A percentile compares a stretch with the other conserved stretches of the same genome.
These are phyloP conservation scores for Girardia tigrina DNA, from an alignment of 2,888 invertebrate genomes.

Conservation along the genomic window DNA sequence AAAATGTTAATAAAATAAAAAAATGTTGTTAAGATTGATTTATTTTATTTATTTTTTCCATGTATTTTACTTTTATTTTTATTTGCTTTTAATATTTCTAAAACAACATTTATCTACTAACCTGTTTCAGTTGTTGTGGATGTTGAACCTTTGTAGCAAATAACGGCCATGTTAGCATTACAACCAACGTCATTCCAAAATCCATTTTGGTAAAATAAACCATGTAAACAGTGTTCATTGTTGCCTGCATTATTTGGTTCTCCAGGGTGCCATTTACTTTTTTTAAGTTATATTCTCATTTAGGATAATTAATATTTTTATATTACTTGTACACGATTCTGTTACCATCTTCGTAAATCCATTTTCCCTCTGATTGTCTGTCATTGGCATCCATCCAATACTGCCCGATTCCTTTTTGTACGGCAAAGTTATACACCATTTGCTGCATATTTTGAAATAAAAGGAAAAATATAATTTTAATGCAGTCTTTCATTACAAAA, in stretches of 20 bases:
- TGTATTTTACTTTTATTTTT: no score
- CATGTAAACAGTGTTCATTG: neutral
- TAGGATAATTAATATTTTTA: no score
- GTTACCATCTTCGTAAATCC: neutral
- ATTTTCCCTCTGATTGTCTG: neutral
- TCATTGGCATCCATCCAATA: slow-evolving; percentile 5
- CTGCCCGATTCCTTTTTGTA: neutral
- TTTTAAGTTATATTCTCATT: no score
- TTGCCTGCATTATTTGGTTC: neutral
- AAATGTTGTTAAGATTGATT: no score
- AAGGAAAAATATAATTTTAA: no score
- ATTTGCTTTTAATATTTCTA: no score
- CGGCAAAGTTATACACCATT: neutral
- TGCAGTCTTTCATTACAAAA: no score
- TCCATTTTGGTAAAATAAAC: neutral
- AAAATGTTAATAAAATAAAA: no score
- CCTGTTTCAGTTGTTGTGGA: no score
- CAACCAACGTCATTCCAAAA: neutral
- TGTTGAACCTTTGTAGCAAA: no score
- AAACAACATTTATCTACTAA: no score
- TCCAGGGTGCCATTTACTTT: neutral
- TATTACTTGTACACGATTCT: neutral
- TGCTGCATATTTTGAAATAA: neutral
- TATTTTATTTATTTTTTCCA: no score
- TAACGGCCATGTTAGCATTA: neutral